phyloP scores from a whole-genome alignment of 2,113 vertebrate species.

The Nestor notabilis region DNA sequence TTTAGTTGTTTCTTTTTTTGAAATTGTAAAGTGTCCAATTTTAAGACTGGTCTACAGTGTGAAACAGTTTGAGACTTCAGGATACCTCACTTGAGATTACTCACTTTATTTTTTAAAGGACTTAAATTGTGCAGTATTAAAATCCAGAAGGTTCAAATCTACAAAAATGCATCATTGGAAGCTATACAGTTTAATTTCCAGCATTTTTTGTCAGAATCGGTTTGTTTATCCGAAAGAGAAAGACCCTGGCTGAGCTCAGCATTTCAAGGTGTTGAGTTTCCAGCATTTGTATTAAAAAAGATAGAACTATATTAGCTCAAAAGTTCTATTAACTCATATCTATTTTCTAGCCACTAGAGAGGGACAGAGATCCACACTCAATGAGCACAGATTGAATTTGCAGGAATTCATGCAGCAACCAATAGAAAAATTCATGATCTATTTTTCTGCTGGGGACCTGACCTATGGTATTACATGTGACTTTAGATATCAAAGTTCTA shows the following conservation, averaged over 20 bases:
- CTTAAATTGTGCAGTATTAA: neutral
- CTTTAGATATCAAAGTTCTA: neutral
- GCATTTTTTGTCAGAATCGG: neutral
- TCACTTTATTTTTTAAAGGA: neutral
- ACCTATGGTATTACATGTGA: neutral
- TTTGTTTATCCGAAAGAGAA: neutral
- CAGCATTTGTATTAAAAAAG: neutral
- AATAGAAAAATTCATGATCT: neutral
- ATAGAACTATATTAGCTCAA: neutral
- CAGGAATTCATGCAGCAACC: neutral
- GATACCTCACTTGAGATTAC: neutral
- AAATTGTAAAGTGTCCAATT: neutral
- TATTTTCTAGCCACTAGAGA: conserved; percentile 55
- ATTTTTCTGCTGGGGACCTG: neutral
- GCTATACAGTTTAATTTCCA: neutral
- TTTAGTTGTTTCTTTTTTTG: neutral
- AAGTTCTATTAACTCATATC: neutral
- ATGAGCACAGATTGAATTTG: neutral
- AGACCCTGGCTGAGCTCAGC: neutral
- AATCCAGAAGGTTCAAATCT: neutral
- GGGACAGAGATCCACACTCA: conserved; percentile 38
- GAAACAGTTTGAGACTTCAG: neutral
- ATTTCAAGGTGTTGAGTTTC: neutral
- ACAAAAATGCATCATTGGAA: neutral
- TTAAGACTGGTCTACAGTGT: neutral